Conservation (phyloP, 2,113 vertebrate genomes). For the Brachypodius melanocephalos region DNA sequence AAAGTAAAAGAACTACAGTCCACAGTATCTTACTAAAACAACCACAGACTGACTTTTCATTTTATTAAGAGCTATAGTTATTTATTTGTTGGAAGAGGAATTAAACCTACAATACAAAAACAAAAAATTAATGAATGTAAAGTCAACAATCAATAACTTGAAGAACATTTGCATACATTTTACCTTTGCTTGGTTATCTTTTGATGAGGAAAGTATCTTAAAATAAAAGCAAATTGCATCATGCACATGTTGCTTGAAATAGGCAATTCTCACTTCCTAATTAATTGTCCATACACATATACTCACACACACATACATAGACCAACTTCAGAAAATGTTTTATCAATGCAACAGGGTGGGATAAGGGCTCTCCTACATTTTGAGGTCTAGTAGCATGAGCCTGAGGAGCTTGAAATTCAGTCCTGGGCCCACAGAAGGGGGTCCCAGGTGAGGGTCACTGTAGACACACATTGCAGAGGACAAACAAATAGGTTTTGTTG, state of each 20-base stretch:
- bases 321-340: not conserved
- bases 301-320: not conserved
- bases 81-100: not conserved
- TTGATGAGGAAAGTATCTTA: not conserved
- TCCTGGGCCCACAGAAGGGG: fast-evolving
- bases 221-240: not conserved
- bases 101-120: not conserved
- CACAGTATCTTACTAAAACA: not conserved
- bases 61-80: not conserved
- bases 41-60: not conserved
- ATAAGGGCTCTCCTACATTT: not conserved
- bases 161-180: not conserved
- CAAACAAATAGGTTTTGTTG: not conserved
- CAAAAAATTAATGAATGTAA: not conserved
- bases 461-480: not conserved
- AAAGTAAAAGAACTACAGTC: not conserved
- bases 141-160: not conserved
- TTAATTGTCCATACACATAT: not conserved
- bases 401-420: not conserved
- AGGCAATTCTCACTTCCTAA: not conserved
- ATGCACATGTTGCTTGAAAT: not conserved
- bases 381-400: not conserved
- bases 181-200: not conserved
- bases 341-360: not conserved
- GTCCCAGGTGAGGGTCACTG: not conserved